Conservation (phyloP, 2,113 vertebrate species). For the Dicerorhinus sumatrensis region DNA sequence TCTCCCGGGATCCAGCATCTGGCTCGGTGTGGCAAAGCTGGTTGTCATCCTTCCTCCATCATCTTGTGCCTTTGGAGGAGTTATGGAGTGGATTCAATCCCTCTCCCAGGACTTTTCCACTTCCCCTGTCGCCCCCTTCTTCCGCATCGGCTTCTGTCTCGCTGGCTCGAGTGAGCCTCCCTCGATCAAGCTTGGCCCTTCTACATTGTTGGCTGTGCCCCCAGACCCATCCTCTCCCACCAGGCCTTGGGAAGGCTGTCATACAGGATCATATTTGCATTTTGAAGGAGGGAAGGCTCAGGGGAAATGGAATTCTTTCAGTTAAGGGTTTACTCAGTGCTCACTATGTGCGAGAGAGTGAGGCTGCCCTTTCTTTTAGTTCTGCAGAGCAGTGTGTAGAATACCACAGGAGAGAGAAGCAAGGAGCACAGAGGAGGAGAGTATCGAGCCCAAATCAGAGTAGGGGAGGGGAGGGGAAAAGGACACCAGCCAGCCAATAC, state of each 20-base stretch:
- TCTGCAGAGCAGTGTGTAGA: neutral
- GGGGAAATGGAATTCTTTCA: neutral
- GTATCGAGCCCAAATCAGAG: no score
- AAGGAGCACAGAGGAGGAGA: fast-evolving
- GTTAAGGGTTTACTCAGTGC: neutral
- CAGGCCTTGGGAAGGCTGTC: neutral
- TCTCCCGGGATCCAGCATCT: neutral
- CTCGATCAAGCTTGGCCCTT: neutral
- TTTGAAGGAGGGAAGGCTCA: neutral
- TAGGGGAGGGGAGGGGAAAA: neutral
- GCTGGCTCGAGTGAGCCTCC: fast-evolving
- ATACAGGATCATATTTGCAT: neutral
- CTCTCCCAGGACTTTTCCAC: neutral
- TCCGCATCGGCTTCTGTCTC: neutral
- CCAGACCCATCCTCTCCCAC: neutral
- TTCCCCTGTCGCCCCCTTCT: neutral
- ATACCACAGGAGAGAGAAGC: no score
- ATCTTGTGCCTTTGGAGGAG: neutral
- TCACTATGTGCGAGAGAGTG: no score
- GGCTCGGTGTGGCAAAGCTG: neutral
- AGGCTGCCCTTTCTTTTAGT: neutral
- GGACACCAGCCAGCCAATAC: fast-evolving
- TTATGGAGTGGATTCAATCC: neutral
- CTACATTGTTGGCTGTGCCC: neutral
- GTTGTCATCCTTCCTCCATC: neutral